Conservation (phyloP, 2,113 vertebrate genomes). For the Miniopterus natalensis region DNA sequence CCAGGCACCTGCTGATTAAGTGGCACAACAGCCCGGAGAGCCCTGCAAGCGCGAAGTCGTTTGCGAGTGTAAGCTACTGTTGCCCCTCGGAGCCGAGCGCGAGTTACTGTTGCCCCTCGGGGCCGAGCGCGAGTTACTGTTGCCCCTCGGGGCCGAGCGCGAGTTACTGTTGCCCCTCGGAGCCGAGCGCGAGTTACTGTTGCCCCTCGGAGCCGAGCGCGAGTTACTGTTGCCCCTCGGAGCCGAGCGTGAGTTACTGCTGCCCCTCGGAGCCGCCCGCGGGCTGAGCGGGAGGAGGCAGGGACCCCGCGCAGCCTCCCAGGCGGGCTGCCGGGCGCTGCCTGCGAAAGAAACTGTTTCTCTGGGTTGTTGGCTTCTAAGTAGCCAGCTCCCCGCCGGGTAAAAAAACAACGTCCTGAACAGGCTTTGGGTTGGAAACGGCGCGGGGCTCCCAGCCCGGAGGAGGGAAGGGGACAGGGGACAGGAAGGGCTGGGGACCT, state of each 20-base stretch:
- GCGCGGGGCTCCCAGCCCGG: not conserved
- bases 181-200: not conserved
- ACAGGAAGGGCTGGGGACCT: not conserved
- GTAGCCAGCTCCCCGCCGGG: slow-evolving; percentile 32
- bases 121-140: not conserved
- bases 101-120: not conserved
- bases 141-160: not conserved
- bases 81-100: not conserved
- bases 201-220: not conserved
- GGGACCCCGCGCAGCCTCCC: not conserved
- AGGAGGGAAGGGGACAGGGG: not conserved
- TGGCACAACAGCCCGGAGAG: not conserved
- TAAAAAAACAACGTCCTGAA: slow-evolving; percentile 22
- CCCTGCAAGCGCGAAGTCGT: not conserved
- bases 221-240: not conserved
- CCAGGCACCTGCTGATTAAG: not conserved
- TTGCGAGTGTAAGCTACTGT: not conserved
- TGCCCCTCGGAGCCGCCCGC: too few relatives aligned
- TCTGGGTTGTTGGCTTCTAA: not conserved
- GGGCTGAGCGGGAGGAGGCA: not conserved
- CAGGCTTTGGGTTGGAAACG: not conserved
- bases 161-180: not conserved
- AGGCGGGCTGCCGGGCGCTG: not conserved
- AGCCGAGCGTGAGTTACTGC: not conserved
- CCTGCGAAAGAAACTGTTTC: not conserved